Conservation (phyloP, 2,113 vertebrate species). For the Phoxinus phoxinus region DNA sequence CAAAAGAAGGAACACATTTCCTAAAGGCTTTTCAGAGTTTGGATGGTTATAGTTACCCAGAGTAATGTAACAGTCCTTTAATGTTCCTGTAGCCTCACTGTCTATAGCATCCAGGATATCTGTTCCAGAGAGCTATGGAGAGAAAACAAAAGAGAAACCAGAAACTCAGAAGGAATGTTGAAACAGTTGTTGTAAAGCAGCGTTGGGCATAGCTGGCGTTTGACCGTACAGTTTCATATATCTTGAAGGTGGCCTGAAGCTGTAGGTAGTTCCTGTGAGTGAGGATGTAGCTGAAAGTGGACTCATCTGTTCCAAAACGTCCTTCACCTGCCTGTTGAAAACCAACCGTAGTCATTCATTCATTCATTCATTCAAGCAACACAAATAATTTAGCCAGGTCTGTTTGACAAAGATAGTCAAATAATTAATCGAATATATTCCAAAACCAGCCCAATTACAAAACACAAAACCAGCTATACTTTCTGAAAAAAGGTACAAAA, state of each 20-base stretch:
- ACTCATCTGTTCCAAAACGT: conserved; percentile 80
- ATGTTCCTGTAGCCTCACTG: conserved; percentile 75
- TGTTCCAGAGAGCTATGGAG: conserved; percentile 72
- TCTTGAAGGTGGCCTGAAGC: conserved; percentile 81
- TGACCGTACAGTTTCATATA: conserved; percentile 73
- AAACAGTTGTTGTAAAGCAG: neutral
- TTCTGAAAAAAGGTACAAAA: no score
- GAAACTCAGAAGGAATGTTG: conserved; percentile 1
- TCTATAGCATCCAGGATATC: conserved; percentile 80
- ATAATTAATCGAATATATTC: neutral
- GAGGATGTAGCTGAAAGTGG: conserved; percentile 78
- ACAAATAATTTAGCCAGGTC: neutral
- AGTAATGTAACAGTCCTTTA: conserved; percentile 80
- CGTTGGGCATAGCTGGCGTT: neutral
- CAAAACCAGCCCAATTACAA: neutral
- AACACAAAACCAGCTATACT: neutral
- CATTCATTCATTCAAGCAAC: neutral
- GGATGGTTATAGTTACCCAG: conserved; percentile 66
- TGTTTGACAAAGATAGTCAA: neutral
- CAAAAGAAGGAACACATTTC: neutral
- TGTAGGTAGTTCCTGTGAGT: conserved; percentile 81
- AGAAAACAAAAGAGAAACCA: conserved; percentile 21
- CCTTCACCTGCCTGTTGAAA: conserved; percentile 76
- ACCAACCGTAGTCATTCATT: neutral
- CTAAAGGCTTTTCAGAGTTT: neutral